Evolutionary conservation across 2,797 vertebrate species (phyloP).

Genomic region (Chiropotes sagulatus): DNA sequence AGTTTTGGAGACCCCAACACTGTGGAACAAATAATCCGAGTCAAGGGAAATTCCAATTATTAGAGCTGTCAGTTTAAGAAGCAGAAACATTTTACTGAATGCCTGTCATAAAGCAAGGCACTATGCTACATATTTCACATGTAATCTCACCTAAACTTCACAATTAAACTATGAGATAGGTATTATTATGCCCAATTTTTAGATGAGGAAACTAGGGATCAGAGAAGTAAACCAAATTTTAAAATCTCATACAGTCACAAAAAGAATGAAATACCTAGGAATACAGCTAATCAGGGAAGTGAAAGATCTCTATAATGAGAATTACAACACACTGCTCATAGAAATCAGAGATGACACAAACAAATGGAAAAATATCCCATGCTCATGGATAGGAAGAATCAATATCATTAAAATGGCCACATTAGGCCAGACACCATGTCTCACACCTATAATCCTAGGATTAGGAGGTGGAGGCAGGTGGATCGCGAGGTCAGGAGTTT

Average conservation of each 20-base stretch:
- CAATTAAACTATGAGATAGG: neutral
- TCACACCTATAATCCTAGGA: too few relatives aligned
- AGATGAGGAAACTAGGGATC: neutral
- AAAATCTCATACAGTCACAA: neutral
- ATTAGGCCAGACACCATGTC: too few relatives aligned
- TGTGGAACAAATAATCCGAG: neutral
- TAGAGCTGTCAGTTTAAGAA: neutral
- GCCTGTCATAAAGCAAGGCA: neutral
- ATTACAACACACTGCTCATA: too few relatives aligned
- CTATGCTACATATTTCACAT: neutral
- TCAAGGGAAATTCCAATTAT: neutral
- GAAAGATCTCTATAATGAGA: too few relatives aligned
- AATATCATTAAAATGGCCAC: too few relatives aligned
- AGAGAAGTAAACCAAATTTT: neutral
- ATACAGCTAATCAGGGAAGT: too few relatives aligned
- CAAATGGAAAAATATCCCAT: too few relatives aligned
- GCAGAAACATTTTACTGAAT: neutral
- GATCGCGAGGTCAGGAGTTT: too few relatives aligned
- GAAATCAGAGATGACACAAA: too few relatives aligned
- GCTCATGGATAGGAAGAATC: too few relatives aligned
- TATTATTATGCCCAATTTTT: neutral
- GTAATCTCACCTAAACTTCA: neutral
- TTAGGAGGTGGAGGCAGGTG: too few relatives aligned
- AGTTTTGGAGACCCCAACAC: neutral
- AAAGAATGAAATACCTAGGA: too few relatives aligned